phyloP scores from a whole-genome alignment of 2,113 vertebrate genomes.

The Crotalus tigris region DNA sequence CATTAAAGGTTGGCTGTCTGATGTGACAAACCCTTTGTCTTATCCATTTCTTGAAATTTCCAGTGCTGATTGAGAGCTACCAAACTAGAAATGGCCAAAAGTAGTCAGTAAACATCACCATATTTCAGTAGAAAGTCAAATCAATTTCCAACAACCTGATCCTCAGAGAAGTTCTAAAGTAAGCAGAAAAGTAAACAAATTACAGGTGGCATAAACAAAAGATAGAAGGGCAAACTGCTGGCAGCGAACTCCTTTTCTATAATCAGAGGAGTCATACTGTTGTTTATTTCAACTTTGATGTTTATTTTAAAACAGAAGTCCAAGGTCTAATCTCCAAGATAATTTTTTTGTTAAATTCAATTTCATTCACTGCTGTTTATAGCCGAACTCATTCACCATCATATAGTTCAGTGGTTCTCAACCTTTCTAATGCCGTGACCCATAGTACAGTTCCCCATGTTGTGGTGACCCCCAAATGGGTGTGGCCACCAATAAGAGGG shows the following conservation, averaged over 20 bases:
- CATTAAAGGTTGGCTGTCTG: background rate
- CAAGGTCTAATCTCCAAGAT: conserved; percentile 15
- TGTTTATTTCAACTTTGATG: background rate
- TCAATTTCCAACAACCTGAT: background rate
- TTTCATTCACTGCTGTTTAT: conserved; percentile 17
- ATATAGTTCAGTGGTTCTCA: too few relatives aligned
- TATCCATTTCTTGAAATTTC: background rate
- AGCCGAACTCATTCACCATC: conserved; percentile 38
- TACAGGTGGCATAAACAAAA: background rate
- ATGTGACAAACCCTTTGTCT: background rate
- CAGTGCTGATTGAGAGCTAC: background rate
- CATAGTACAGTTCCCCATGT: too few relatives aligned
- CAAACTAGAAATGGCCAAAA: background rate
- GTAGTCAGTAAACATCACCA: background rate
- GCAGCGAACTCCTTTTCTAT: background rate
- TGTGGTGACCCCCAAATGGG: too few relatives aligned
- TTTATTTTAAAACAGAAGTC: conserved; percentile 2
- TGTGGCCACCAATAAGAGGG: too few relatives aligned
- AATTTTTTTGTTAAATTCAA: conserved; percentile 45
- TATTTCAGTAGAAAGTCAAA: background rate
- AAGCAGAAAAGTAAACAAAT: background rate
- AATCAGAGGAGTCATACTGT: background rate
- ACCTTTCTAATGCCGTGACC: too few relatives aligned
- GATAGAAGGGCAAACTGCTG: background rate
- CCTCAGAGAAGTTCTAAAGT: background rate